These are phyloP conservation scores for Silurus asotus DNA, from an alignment of 2,113 vertebrate species.

Conservation along the genomic window DNA sequence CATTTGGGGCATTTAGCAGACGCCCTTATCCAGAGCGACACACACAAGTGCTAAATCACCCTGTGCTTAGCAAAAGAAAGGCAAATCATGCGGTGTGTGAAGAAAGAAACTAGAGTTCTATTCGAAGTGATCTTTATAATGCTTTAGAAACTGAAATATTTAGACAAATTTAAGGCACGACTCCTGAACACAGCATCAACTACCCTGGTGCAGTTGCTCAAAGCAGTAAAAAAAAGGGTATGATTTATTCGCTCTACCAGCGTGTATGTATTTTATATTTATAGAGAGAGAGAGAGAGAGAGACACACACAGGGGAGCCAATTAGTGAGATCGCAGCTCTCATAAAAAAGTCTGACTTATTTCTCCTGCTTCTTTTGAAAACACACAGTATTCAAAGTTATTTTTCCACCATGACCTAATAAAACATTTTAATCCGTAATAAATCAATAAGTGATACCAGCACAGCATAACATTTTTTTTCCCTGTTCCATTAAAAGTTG, in stretches of 20 bases:
- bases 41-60: no score
- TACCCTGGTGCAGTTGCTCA: neutral
- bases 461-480: neutral
- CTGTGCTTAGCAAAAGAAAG: neutral
- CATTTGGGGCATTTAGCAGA: no score
- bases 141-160: constrained; percentile 6
- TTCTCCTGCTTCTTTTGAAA: no score
- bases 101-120: neutral
- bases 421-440: neutral
- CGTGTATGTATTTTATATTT: no score
- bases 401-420: neutral
- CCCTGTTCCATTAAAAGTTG: neutral
- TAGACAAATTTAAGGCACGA: neutral
- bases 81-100: neutral
- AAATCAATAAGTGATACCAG: neutral
- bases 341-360: no score
- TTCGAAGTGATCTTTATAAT: neutral
- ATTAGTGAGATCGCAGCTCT: neutral
- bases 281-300: neutral
- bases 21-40: no score
- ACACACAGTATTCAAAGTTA: neutral
- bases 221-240: neutral
- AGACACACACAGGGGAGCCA: neutral
- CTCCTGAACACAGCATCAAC: neutral
- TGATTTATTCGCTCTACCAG: neutral